Conservation (phyloP, 2,113 vertebrate species). For the Rhabdornis inornatus region DNA sequence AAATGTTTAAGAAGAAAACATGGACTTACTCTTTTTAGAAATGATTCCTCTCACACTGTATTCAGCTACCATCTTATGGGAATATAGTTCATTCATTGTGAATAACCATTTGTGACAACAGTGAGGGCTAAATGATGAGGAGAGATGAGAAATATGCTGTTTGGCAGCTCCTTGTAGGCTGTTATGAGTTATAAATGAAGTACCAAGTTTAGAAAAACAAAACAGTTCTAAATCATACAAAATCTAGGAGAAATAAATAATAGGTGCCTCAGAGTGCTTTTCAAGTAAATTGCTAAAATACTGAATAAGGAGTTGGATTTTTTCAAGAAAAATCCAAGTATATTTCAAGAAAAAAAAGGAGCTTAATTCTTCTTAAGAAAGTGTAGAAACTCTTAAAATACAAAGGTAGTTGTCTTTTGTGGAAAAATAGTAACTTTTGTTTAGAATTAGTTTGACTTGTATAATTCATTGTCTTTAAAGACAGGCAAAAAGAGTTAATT, state of each 20-base stretch:
- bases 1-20: not conserved
- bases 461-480: not conserved
- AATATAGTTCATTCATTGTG: not conserved
- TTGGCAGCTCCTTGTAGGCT: not conserved
- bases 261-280: not conserved
- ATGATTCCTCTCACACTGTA: not conserved
- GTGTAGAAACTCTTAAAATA: not conserved
- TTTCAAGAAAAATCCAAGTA: not conserved
- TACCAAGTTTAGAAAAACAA: not conserved
- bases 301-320: not conserved
- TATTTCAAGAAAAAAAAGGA: not conserved
- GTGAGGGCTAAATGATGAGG: not conserved
- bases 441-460: not conserved
- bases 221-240: not conserved
- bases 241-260: not conserved
- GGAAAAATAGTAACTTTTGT: not conserved
- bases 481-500: not conserved
- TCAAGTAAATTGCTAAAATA: not conserved
- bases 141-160: not conserved
- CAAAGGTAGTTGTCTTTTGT: not conserved
- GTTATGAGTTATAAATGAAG: not conserved
- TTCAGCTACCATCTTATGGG: not conserved
- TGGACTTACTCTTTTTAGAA: not conserved
- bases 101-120: not conserved
- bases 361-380: not conserved